phyloP scores from a whole-genome alignment of 2,113 vertebrate genomes.

The Campylomormyrus numenius region DNA sequence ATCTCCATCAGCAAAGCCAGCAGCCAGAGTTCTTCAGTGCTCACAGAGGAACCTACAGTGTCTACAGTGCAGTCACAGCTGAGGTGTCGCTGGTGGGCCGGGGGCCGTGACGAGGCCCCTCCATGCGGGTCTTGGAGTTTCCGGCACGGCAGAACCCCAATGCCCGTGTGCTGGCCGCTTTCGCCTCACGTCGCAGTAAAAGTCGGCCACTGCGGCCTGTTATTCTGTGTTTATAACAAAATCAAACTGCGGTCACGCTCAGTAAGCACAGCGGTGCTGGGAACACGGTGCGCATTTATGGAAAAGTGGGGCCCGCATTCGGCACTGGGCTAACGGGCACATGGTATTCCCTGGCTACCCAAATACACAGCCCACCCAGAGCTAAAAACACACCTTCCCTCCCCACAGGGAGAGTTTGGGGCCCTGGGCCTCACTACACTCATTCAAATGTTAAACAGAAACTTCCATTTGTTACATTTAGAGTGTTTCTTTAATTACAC shows the following conservation, averaged over 20 bases:
- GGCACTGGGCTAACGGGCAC: background rate
- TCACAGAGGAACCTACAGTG: background rate
- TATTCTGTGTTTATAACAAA: slow-evolving; percentile 28
- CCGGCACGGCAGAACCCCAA: background rate
- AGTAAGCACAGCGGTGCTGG: slow-evolving; percentile 20
- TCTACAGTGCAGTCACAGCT: background rate
- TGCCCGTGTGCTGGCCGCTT: background rate
- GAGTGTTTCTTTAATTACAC: background rate
- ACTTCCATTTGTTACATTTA: background rate
- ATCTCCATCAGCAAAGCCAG: background rate
- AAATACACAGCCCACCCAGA: background rate
- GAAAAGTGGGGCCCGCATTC: background rate
- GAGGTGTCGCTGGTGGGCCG: background rate
- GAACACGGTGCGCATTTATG: background rate
- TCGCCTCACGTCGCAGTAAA: slow-evolving; percentile 15
- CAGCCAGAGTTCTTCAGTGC: background rate
- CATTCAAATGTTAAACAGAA: background rate
- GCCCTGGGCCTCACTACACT: background rate
- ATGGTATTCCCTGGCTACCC: background rate
- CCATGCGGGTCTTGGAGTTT: background rate
- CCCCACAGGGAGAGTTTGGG: background rate
- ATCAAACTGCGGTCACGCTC: slow-evolving; percentile 29
- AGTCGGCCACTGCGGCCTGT: slow-evolving; percentile 14
- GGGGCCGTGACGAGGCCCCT: background rate
- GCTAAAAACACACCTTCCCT: background rate